Evolutionary conservation across 1,140 invertebrate species (phyloP), one percentile per base, ranked within the genome.

Genomic region (Polypedilum pembai): DNA sequence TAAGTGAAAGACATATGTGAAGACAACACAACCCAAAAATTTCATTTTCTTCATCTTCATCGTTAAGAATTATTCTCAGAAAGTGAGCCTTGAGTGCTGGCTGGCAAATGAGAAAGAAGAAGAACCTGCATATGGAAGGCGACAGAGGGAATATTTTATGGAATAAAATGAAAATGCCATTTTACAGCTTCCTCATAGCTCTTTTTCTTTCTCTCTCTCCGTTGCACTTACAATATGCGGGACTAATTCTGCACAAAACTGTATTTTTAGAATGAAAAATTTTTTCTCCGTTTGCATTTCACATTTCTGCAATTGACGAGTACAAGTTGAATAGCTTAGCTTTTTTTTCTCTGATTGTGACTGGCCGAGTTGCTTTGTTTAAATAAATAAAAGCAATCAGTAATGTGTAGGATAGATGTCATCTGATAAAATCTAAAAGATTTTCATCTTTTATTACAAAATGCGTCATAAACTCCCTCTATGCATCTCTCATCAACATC

Each of bases 1-100:
- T 56, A n/a, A 56, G n/a, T 56, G 45, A 56, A 56, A 56, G 45
- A 56, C 45, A 56, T n/a, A 56, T 56, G 45, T 56, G 45, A 56
- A 56, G 45, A 56, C 12, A 56, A 56, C n/a, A n/a, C 45, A 56
- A 56, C 45, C 4, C 8, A 56, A 56, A 33, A 56, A n/a, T 56
- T n/a, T 56, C 45, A 56, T 56, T n/a, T 33, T 56, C 45, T n/a
- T 56, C 45, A 56, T 56, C 45, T 33, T 56, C 45, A 56, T 56
- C 45, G 15, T 56, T 12, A 56, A n/a, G 12, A 56, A 12, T 56
- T 56, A 56, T n/a, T 56, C 45, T 56, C 45, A 33, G 24, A 33
- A 33, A 33, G 24, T 5, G 24, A 33, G 24, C 24, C 24, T n/a
- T 33, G 24, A 33, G 24, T 33, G 24, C 24, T 33, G 24, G 24